phyloP scores from a whole-genome alignment of 2,888 invertebrate genomes.

The Synergus gifuensis region DNA sequence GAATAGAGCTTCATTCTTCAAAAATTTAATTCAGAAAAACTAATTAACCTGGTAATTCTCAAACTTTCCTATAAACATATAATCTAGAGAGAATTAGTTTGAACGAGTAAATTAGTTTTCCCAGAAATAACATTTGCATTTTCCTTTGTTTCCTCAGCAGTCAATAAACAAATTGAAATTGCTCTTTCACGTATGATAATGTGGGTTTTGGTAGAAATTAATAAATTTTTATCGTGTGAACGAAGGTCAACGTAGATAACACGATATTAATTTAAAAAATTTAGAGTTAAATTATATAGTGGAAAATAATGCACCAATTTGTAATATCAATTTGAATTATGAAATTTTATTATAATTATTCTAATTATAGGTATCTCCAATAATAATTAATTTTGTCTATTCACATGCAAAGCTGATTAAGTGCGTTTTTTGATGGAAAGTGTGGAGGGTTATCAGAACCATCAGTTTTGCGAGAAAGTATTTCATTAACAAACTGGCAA shows the following conservation, averaged over 20 bases:
- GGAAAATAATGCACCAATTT: not conserved
- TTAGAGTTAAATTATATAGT: not conserved
- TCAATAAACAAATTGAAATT: not conserved
- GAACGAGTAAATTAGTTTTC: too few relatives aligned
- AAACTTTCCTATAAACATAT: not conserved
- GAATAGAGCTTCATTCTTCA: too few relatives aligned
- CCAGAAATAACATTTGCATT: too few relatives aligned
- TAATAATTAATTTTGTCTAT: not conserved
- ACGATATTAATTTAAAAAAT: not conserved
- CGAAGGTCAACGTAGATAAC: too few relatives aligned
- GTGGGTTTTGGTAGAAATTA: too few relatives aligned
- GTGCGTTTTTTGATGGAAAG: not conserved
- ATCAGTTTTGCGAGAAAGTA: slow-evolving; percentile 13
- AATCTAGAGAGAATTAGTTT: too few relatives aligned
- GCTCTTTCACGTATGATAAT: not conserved
- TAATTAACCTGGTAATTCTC: not conserved
- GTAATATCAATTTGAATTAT: not conserved
- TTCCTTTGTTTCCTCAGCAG: not conserved
- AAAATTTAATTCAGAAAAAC: too few relatives aligned
- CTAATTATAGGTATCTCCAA: not conserved
- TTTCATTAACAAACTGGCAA: slow-evolving; percentile 17
- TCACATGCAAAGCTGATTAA: slow-evolving; percentile 28
- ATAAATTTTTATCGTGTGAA: too few relatives aligned
- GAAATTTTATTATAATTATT: not conserved
- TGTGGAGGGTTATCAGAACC: not conserved